Evolutionary conservation across 1,140 invertebrate genomes (phyloP).

Genomic region (Zaprionus davidi): DNA sequence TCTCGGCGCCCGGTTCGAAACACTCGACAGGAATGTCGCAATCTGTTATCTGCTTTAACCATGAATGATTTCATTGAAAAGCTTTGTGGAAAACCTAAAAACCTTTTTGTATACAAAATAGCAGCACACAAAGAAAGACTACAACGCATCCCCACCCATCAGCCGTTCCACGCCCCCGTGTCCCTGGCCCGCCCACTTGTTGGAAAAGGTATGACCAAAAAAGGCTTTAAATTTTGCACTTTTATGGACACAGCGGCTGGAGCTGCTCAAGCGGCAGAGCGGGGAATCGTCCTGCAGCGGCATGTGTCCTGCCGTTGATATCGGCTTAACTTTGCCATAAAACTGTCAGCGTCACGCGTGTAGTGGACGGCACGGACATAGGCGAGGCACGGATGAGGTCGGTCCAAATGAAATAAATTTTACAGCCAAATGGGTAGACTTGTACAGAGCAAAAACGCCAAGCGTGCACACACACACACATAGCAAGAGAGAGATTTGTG

Average conservation of each 20-base stretch:
- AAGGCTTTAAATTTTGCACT: conserved; percentile 79
- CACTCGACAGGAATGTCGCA: conserved; percentile 38
- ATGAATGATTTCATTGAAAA: conserved; percentile 75
- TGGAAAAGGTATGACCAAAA: conserved; percentile 66
- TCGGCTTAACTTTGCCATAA: conserved; percentile 83
- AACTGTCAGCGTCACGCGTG: conserved; percentile 81
- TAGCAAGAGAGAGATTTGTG: conserved; percentile 57
- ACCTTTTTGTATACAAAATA: conserved; percentile 60
- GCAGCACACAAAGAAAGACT: conserved; percentile 28
- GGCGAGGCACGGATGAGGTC: conserved; percentile 2
- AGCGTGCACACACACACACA: conserved; percentile 27
- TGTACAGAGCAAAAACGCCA: conserved; percentile 66
- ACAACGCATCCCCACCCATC: background rate
- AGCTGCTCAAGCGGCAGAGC: conserved; percentile 3
- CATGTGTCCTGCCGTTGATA: conserved; percentile 80
- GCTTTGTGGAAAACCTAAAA: conserved; percentile 75
- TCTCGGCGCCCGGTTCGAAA: conserved; percentile 13
- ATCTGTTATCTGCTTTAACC: conserved; percentile 73
- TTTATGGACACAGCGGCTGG: conserved; percentile 48
- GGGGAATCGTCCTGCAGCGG: conserved; percentile 38
- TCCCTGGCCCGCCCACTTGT: conserved; percentile 57
- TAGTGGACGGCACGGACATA: conserved; percentile 47
- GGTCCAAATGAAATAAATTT: conserved; percentile 81
- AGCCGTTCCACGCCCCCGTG: background rate
- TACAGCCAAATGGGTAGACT: conserved; percentile 78